Evolutionary conservation across 2,888 invertebrate species (phyloP), one percentile per base, ranked within the genome.

Genomic region (Drosophila vallismaia): DNA sequence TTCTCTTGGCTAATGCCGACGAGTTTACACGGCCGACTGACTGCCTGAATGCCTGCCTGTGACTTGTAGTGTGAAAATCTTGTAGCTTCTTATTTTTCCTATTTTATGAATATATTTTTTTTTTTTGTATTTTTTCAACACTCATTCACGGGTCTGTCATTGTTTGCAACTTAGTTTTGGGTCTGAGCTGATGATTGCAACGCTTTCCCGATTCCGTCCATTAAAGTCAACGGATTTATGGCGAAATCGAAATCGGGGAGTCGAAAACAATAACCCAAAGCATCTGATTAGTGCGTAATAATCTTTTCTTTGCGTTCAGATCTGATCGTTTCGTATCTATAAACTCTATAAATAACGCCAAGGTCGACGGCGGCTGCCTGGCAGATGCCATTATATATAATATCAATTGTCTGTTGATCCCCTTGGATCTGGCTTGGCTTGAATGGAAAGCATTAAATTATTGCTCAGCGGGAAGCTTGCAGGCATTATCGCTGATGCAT

Each of bases 51-150:
- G 28, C 28, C 28, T 28, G 28, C 63, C 72, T 78, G 51, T 55
- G 77, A 71, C 52, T 76, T 63, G 64, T 76, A 77, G 85, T 85
- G 81, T 81, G 81, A 81, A 81, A 77, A 85, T 77, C 60, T 68
- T 53, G 59, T 3, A 29, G 46, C 58, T 59, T 59, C 51, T 68
- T 68, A 48, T 44, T 68, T 45, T 68, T 68, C 36, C 26, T 53
- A 31, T 62, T 62, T 36, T 53, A 29, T 51, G 56, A 66, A 74
- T 84, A 62, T 36, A 36, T 36, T 36, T 36, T 5, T 36, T 12
- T 14, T 12, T 42, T 42, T 42, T 42, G 67, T 19, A 19, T 19
- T 76, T 70, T 36, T 73, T 68, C 66, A 54, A 70, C 57, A 76
- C 60, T 59, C 82, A 82, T 79, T 82, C 83, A 79, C 71, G 74